Base-by-base conservation (phyloP, 2,888 invertebrate species). In the Eudemis profundana region DNA sequence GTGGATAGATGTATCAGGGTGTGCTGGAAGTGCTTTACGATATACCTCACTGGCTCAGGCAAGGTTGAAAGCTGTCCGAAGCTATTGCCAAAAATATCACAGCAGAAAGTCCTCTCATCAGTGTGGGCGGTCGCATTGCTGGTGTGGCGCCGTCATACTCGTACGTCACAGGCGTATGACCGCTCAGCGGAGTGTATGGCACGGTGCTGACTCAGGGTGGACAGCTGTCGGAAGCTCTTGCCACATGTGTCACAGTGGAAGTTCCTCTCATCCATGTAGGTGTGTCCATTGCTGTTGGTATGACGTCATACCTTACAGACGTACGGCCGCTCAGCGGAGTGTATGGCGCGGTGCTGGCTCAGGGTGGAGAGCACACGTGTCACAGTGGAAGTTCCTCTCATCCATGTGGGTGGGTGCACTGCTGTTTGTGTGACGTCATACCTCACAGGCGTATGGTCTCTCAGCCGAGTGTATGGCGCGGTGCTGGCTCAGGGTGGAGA, bases 131-230 rank as follows among this genome's bases (percentile, higher is more conserved):
- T n/a, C n/a, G n/a, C n/a, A n/a, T n/a, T n/a, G n/a, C n/a, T n/a
- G n/a, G n/a, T n/a, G n/a, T n/a, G n/a, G n/a, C n/a, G n/a, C n/a
- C n/a, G n/a, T n/a, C n/a, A n/a, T n/a, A n/a, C n/a, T n/a, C n/a
- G n/a, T 23, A 23, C 23, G 3, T 23, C 23, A 23, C 23, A 23
- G 23, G 23, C 23, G 23, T 95, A 95, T 0, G 96, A 96, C 46
- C 96, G 87, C 38, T 94, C 95, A 38, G 94, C 93, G n/a, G 95
- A 96, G 78, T 96, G 96, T 75, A 96, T 96, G n/a, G 96, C 95
- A 51, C 94, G 93, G 76, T 96, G 96, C 76, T 96, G 96, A 70
- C 95, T 95, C 50, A 96, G 84, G 0, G 96, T 96, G 36, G 96
- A 96, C 76, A 96, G 93, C 83, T 96, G 95, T 0, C 95, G 90